A percentile compares a stretch with the other conserved stretches of the same genome.
These are phyloP conservation scores for Drosophila lini DNA, from an alignment of 1,140 invertebrate species.

Conservation along the genomic window DNA sequence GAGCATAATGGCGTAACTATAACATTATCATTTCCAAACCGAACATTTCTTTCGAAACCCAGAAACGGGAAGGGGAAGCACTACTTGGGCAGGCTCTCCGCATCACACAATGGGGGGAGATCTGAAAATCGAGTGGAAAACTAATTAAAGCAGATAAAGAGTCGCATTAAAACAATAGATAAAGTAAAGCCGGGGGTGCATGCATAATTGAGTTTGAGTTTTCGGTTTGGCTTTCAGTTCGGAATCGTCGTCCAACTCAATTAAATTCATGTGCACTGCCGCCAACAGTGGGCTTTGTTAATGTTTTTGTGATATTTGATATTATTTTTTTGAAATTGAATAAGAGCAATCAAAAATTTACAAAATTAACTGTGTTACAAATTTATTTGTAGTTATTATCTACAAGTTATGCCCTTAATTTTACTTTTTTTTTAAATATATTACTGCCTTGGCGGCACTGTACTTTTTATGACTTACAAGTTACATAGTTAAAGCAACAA, in stretches of 20 bases:
- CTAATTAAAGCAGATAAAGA: conserved; percentile 82
- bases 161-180: conserved; percentile 79
- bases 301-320: too few species aligned
- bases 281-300: neutral
- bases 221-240: conserved; percentile 41
- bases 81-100: conserved; percentile 51
- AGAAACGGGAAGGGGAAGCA: conserved; percentile 65
- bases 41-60: conserved; percentile 68
- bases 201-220: conserved; percentile 68
- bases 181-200: conserved; percentile 43
- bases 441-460: neutral
- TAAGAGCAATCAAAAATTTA: too few species aligned
- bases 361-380: too few species aligned
- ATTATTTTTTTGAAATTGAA: too few species aligned
- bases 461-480: conserved; percentile 3
- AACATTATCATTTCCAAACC: conserved; percentile 58
- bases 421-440: too few species aligned
- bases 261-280: conserved; percentile 61
- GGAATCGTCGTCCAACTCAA: conserved; percentile 68
- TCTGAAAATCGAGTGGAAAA: conserved; percentile 70
- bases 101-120: conserved; percentile 71
- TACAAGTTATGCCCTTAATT: too few species aligned
- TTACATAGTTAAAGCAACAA: conserved; percentile 5
- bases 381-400: too few species aligned
- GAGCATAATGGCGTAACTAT: conserved; percentile 54